Conservation (phyloP, 1,140 invertebrate genomes). For the Eueides isabella region DNA sequence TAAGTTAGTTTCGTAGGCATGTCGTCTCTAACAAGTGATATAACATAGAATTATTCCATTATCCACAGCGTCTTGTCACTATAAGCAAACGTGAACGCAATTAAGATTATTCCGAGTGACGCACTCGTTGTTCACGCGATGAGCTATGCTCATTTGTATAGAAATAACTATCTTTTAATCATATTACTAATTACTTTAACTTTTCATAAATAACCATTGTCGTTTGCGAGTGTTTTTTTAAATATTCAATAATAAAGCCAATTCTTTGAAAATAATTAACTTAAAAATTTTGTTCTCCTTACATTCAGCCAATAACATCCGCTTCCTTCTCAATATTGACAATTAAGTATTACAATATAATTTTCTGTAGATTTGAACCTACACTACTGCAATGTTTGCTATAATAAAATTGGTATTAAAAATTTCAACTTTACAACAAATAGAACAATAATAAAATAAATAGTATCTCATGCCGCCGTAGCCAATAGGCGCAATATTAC, state of each 20-base stretch:
- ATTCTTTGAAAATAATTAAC: background rate
- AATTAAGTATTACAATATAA: too few species aligned
- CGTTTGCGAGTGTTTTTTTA: background rate
- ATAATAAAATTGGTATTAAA: background rate
- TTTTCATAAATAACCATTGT: background rate
- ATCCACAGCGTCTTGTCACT: background rate
- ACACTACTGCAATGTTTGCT: background rate
- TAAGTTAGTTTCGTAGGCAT: background rate
- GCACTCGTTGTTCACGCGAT: constrained; percentile 13
- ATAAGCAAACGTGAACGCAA: constrained; percentile 5
- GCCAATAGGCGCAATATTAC: too few species aligned
- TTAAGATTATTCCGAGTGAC: constrained; percentile 23
- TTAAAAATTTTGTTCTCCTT: background rate
- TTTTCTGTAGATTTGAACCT: background rate
- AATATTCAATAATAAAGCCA: background rate
- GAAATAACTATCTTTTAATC: background rate
- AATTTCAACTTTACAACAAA: background rate
- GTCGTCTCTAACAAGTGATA: background rate
- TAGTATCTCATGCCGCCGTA: background rate
- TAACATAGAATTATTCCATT: background rate
- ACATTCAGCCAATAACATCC: too few species aligned
- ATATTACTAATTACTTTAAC: background rate
- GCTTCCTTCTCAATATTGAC: too few species aligned
- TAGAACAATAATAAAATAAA: background rate
- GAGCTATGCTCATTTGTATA: background rate